Conservation (phyloP, 2,888 invertebrate species). For the Dasysyrphus tricinctus region DNA sequence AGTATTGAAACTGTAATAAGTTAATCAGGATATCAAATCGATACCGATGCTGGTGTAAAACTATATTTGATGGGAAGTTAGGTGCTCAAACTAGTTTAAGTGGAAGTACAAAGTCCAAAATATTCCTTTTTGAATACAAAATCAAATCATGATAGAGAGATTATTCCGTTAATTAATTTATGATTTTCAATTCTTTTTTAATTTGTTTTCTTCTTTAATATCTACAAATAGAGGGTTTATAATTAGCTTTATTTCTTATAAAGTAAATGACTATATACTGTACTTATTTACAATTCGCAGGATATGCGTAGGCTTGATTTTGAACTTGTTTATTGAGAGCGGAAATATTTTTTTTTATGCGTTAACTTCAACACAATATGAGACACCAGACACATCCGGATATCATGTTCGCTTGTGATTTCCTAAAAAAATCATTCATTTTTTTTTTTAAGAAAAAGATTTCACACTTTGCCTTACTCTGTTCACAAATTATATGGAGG, state of each 20-base stretch:
- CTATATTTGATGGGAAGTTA: not conserved
- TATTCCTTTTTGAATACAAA: not conserved
- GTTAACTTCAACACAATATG: not conserved
- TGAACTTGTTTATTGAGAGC: not conserved
- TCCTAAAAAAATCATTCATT: not conserved
- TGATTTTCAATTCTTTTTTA: not conserved
- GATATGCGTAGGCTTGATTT: not conserved
- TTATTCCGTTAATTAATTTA: not conserved
- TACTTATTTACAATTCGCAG: not conserved
- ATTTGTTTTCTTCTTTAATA: not conserved
- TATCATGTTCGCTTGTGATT: not conserved
- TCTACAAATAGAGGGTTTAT: not conserved
- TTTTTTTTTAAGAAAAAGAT: not conserved
- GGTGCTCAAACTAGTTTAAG: constrained; percentile 1
- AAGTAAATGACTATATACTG: not conserved
- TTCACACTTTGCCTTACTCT: not conserved
- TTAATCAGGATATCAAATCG: constrained; percentile 41
- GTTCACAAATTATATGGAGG: not conserved
- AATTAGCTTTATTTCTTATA: too few relatives aligned
- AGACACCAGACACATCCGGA: constrained; percentile 1
- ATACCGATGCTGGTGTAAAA: constrained; percentile 17
- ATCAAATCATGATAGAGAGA: not conserved
- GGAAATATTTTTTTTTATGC: not conserved
- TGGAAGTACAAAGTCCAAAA: constrained; percentile 2
- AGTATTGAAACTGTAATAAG: constrained; percentile 35